Evolutionary conservation across 2,888 invertebrate genomes (phyloP).

Genomic region (Ectemnius cavifrons): DNA sequence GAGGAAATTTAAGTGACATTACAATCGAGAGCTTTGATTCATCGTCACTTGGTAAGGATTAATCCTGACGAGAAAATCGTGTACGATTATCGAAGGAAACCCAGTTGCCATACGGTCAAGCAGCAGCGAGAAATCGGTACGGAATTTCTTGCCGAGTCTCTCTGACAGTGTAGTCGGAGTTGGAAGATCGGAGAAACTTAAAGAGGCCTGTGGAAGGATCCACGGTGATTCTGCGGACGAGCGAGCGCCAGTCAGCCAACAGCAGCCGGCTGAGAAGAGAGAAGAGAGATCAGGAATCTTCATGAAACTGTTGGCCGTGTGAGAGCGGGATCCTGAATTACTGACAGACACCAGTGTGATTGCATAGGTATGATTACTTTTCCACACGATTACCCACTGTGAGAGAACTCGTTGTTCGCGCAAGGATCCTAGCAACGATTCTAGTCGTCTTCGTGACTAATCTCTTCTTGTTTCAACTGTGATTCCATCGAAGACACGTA

Average conservation of each 20-base stretch:
- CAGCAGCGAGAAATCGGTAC: background rate
- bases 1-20: background rate
- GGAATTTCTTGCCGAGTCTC: no score
- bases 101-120: background rate
- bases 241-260: background rate
- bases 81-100: no score
- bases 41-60: no score
- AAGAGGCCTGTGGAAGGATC: background rate
- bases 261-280: no score
- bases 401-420: background rate
- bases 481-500: no score
- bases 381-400: background rate
- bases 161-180: background rate
- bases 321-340: background rate
- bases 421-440: background rate
- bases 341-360: background rate
- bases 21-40: no score
- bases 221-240: background rate
- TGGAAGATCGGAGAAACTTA: slow-evolving; percentile 6
- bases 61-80: no score
- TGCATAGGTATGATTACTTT: background rate
- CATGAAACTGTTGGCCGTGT: background rate
- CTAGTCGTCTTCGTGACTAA: no score
- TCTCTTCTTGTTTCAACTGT: no score
- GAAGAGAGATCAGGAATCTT: slow-evolving; percentile 1